Evolutionary conservation across 1,140 invertebrate genomes (phyloP).

Genomic region (Ganaspis sp.): DNA sequence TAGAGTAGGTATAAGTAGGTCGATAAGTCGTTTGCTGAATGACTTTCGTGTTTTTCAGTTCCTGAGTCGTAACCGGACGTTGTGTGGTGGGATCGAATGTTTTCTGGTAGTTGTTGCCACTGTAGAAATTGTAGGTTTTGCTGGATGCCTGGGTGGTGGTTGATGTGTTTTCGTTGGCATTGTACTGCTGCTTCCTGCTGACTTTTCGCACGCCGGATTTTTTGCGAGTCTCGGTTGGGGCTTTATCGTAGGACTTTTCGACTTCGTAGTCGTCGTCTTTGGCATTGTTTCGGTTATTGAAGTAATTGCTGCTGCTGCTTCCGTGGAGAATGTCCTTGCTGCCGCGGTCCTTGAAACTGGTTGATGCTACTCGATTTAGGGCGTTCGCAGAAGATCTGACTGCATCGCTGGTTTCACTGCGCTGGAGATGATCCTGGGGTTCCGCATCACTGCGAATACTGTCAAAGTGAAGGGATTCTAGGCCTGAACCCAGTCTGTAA

Average conservation of each 20-base stretch:
- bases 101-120: constrained; percentile 44
- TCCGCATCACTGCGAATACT: constrained; percentile 80
- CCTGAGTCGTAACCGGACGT: constrained; percentile 60
- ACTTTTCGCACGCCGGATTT: constrained; percentile 69
- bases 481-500: constrained; percentile 84
- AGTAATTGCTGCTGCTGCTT: constrained; percentile 83
- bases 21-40: constrained; percentile 46
- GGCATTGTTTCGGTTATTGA: constrained; percentile 79
- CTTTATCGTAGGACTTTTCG: constrained; percentile 70
- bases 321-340: constrained; percentile 78
- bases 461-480: constrained; percentile 71
- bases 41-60: constrained; percentile 58
- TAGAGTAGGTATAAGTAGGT: constrained; percentile 51
- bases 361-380: constrained; percentile 62
- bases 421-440: constrained; percentile 84
- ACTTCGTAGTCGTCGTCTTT: constrained; percentile 79
- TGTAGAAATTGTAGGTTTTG: constrained; percentile 63
- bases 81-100: constrained; percentile 43
- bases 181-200: constrained; percentile 68
- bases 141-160: constrained; percentile 55
- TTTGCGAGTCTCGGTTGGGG: constrained; percentile 70
- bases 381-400: constrained; percentile 70
- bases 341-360: constrained; percentile 60
- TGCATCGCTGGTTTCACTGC: constrained; percentile 84
- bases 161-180: constrained; percentile 55